Conservation (phyloP, 1,140 invertebrate species). For the Apis laboriosa region DNA sequence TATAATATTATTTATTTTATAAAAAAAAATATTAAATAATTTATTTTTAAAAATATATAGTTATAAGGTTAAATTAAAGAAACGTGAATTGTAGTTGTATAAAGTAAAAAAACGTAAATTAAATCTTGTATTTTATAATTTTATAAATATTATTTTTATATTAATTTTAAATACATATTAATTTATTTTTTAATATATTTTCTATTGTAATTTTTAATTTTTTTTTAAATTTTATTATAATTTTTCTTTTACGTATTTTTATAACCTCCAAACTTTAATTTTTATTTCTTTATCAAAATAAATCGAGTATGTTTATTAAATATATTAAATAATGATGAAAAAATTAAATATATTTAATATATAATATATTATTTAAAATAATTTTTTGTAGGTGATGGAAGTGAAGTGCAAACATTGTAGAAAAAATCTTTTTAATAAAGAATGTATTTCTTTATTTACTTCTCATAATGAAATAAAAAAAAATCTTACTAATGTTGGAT, state of each 20-base stretch:
- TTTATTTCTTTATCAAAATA: not conserved
- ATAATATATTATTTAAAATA: not conserved
- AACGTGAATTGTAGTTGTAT: not conserved
- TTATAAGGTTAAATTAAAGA: not conserved
- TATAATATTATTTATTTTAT: not conserved
- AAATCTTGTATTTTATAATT: not conserved
- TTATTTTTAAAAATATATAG: not conserved
- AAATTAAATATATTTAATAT: too few relatives aligned
- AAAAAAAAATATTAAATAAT: not conserved
- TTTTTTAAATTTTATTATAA: not conserved
- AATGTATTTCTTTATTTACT: constrained; percentile 64
- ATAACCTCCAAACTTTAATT: constrained; percentile 1
- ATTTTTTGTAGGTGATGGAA: constrained; percentile 64
- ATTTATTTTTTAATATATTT: not conserved
- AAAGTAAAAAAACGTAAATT: not conserved
- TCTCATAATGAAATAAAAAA: constrained; percentile 67
- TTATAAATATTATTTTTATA: not conserved
- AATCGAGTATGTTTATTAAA: not conserved
- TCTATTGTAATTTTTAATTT: too few relatives aligned
- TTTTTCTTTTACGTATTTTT: not conserved
- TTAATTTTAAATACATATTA: constrained; percentile 19
- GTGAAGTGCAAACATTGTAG: constrained; percentile 74
- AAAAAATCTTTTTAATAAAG: constrained; percentile 69
- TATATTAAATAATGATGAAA: too few relatives aligned
- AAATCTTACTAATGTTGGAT: constrained; percentile 55